Evolutionary conservation across 1,140 invertebrate genomes (phyloP), one percentile per base, ranked within the genome.

Genomic region (Chlorops oryzae): DNA sequence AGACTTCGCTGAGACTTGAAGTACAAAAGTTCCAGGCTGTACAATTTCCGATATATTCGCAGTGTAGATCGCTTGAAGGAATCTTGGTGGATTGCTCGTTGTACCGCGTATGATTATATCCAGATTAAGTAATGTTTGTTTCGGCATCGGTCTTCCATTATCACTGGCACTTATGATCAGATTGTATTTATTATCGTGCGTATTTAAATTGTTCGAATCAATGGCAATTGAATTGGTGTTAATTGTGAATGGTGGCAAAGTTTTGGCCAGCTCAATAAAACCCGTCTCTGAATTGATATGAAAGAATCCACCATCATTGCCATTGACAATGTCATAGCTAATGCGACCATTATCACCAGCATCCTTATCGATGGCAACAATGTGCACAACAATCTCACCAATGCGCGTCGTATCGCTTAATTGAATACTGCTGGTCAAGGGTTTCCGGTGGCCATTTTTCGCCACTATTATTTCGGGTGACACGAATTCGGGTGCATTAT

Each of bases 361-460:
- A 72, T 97, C 94, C 17, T 76, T 77, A 71, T 98, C 95, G 1
- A 86, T 75, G 1, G 94, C 94, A 23, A 96, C 79, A 3, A 96
- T 78, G 62, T 88, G 82, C 13, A 85, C 76, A 7, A 95, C 67
- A 6, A 79, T 70, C 51, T 79, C 78, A 3, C 86, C 87, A 40
- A 83, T 70, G 25, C 70, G 63, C 2, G 73, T 62, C 5, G 72
- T 67, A 50, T 77, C 75, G 37, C 73, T 76, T 1, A 84, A 72
- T 1, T 81, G 64, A 6, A 73, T 17, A 25, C 22, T 35, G 38
- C 22, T 41, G n/a, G 10, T 20, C 23, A 35, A 34, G 44, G 17
- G 32, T 35, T 38, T 27, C 32, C 6, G 17, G 23, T n/a, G 37
- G 35, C 1, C n/a, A n/a, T n/a, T n/a, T n/a, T n/a, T n/a, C n/a